Conservation (phyloP, 2,888 invertebrate genomes). For the Altica lythri region DNA sequence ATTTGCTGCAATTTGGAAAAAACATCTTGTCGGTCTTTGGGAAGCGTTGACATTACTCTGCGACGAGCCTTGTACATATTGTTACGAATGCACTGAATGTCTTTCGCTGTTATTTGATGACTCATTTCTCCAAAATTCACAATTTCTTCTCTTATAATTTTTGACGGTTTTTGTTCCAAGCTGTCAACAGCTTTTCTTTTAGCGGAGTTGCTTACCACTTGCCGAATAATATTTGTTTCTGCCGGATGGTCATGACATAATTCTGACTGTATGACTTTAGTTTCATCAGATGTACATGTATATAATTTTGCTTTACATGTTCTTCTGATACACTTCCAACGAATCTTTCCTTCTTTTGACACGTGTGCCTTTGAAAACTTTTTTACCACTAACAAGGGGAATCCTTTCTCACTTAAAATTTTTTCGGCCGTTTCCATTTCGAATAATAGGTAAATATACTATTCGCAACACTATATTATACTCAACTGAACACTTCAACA, state of each 20-base stretch:
- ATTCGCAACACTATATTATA: background rate
- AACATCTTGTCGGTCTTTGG: too few species aligned
- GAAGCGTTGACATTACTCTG: too few species aligned
- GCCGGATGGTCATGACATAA: background rate
- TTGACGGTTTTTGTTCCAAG: too few species aligned
- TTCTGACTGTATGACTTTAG: background rate
- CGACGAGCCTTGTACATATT: too few species aligned
- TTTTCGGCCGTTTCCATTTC: constrained; percentile 3
- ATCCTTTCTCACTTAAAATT: too few species aligned
- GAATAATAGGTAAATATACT: background rate
- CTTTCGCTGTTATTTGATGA: too few species aligned
- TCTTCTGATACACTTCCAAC: background rate
- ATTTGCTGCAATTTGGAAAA: background rate
- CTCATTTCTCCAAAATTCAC: background rate
- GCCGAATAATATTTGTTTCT: too few species aligned
- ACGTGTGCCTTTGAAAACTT: constrained; percentile 5
- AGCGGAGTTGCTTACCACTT: background rate
- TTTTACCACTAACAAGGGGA: background rate
- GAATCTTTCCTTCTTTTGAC: too few species aligned
- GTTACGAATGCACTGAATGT: too few species aligned
- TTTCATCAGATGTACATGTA: constrained; percentile 2
- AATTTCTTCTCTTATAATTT: constrained; percentile 1
- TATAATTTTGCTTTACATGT: background rate
- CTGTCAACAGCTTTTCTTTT: constrained; percentile 4
- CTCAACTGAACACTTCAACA: too few species aligned